Percentiles rank a stretch among this genome's conserved stretches.
Evolutionary conservation across 2,888 invertebrate genomes (phyloP).

Genomic region (Meganola albula): DNA sequence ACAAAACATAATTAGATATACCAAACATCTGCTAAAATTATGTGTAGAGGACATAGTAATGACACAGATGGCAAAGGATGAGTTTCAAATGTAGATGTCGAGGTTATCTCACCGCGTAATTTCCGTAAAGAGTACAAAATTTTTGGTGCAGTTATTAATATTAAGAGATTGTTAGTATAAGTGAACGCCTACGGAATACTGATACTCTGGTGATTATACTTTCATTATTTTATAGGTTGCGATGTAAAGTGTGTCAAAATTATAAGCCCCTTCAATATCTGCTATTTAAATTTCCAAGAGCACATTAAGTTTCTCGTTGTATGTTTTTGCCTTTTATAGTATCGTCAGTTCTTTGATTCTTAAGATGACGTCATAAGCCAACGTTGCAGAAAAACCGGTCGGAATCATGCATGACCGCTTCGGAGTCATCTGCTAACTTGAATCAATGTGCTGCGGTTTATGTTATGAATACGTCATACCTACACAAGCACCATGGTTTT

Average conservation of each 20-base stretch:
- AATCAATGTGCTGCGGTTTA: slow-evolving; percentile 47
- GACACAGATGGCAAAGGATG: no score
- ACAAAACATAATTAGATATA: slow-evolving; percentile 4
- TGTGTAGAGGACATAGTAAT: background rate
- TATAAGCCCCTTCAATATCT: no score
- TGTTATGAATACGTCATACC: slow-evolving; percentile 27
- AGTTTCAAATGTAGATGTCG: slow-evolving; percentile 14
- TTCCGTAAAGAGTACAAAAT: no score
- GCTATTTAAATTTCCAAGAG: slow-evolving; percentile 23
- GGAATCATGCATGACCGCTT: slow-evolving; percentile 57
- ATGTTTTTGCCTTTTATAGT: slow-evolving; percentile 44
- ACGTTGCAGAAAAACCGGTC: slow-evolving; percentile 65
- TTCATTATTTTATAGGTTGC: no score
- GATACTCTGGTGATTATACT: no score
- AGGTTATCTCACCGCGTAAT: no score
- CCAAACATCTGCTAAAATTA: slow-evolving; percentile 23
- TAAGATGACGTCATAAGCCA: slow-evolving; percentile 53
- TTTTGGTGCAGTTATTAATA: no score
- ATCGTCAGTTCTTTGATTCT: slow-evolving; percentile 39
- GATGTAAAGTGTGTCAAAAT: no score
- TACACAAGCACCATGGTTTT: no score
- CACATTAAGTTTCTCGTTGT: slow-evolving; percentile 30
- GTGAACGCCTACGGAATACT: no score
- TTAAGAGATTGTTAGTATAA: no score
- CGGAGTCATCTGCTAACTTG: slow-evolving; percentile 57